Conservation (phyloP, 2,797 vertebrate genomes). For the Ibycter americanus region DNA sequence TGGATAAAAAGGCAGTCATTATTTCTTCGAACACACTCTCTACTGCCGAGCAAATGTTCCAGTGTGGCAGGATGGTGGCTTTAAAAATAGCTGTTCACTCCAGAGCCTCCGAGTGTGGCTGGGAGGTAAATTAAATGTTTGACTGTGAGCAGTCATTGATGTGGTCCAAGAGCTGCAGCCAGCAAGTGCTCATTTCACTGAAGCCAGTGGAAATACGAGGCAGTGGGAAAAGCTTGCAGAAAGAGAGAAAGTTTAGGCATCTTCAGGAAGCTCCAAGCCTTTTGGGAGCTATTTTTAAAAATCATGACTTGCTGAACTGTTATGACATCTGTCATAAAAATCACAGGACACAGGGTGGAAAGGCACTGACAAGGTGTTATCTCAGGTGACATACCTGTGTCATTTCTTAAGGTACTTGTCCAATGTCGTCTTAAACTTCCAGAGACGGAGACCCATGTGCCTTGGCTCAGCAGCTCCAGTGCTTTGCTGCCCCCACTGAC, state of each 20-base stretch:
- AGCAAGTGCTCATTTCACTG: neutral
- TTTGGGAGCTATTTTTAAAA: neutral
- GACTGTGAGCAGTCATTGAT: slow-evolving; percentile 42
- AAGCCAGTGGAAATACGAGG: slow-evolving; percentile 15
- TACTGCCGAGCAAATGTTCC: slow-evolving; percentile 36
- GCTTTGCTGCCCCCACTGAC: neutral
- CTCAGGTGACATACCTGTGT: neutral
- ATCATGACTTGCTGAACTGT: neutral
- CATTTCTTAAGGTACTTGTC: neutral
- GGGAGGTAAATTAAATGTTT: slow-evolving; percentile 59
- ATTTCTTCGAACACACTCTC: slow-evolving; percentile 55
- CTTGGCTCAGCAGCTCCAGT: neutral
- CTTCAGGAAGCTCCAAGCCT: neutral
- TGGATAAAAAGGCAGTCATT: slow-evolving; percentile 62
- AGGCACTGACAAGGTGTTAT: neutral
- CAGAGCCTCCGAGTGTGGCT: neutral
- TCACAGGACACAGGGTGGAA: neutral
- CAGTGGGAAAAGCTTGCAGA: neutral
- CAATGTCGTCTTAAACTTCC: neutral
- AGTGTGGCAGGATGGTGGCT: slow-evolving; percentile 34
- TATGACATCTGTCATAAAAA: neutral
- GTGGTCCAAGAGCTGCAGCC: slow-evolving; percentile 36
- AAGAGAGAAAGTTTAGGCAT: neutral
- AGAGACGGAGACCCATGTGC: accelerated
- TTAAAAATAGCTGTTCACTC: slow-evolving; percentile 64